Evolutionary conservation across 2,113 vertebrate genomes (phyloP).

Genomic region (Proterorhinus semilunaris): DNA sequence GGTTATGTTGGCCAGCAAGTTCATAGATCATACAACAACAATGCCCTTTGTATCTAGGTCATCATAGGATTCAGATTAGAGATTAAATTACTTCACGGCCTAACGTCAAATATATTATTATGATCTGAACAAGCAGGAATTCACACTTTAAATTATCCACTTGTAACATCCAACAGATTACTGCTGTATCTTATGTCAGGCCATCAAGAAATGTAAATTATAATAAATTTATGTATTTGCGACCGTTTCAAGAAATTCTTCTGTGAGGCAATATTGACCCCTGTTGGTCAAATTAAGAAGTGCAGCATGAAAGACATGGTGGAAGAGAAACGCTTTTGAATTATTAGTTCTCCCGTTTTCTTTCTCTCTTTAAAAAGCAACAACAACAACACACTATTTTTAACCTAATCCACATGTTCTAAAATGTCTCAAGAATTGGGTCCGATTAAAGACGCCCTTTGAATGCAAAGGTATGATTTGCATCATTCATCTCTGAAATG

Average conservation of each 20-base stretch:
- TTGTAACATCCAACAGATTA: not conserved
- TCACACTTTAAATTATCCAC: not conserved
- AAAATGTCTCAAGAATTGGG: too few species aligned
- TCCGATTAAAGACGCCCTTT: not conserved
- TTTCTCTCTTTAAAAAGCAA: not conserved
- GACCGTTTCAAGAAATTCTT: not conserved
- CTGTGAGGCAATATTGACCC: conserved; percentile 42
- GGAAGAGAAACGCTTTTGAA: not conserved
- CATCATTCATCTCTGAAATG: not conserved
- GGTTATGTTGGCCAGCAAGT: not conserved
- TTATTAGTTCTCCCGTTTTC: not conserved
- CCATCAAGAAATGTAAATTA: not conserved
- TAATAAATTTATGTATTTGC: not conserved
- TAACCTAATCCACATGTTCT: too few species aligned
- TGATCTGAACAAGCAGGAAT: not conserved
- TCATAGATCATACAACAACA: conserved; percentile 16
- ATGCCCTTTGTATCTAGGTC: conserved; percentile 28
- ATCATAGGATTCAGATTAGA: conserved; percentile 38
- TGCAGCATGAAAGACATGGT: conserved; percentile 4
- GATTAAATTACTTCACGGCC: conserved; percentile 37
- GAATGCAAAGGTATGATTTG: not conserved
- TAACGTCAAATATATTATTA: conserved; percentile 5
- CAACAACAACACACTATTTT: not conserved
- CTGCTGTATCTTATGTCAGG: not conserved
- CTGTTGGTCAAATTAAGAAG: conserved; percentile 42